Percentiles rank a stretch among this genome's conserved stretches.
These are phyloP conservation scores for Scarus forsteni DNA, from an alignment of 2,797 vertebrate genomes.

Conservation along the genomic window DNA sequence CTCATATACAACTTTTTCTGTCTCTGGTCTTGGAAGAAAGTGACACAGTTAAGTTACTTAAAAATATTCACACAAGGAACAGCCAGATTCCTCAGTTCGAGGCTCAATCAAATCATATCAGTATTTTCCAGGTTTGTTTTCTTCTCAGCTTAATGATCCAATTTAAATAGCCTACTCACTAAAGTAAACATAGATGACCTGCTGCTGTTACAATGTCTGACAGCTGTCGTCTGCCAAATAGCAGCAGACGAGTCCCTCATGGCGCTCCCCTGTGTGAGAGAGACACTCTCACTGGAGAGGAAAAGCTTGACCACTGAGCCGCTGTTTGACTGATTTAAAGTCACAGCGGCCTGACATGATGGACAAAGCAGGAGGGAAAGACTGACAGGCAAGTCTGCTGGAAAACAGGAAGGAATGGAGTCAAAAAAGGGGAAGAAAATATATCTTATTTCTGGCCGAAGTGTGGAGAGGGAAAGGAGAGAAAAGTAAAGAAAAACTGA, in stretches of 20 bases:
- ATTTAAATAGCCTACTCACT: not conserved
- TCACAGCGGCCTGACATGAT: constrained; percentile 44
- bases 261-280: constrained; percentile 9
- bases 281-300: constrained; percentile 9
- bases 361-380: constrained; percentile 38
- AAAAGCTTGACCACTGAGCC: constrained; percentile 41
- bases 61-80: not conserved
- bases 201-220: constrained; percentile 2
- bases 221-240: constrained; percentile 37
- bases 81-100: not conserved
- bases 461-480: too few relatives aligned
- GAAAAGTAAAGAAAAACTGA: too few relatives aligned
- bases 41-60: not conserved
- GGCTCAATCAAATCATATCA: constrained; percentile 10
- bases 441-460: constrained; percentile 29
- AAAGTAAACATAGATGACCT: not conserved
- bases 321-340: constrained; percentile 44
- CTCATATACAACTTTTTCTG: constrained; percentile 4
- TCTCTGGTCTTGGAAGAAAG: constrained; percentile 7
- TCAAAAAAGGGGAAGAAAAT: not conserved
- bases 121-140: not conserved
- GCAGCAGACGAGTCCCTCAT: constrained; percentile 20
- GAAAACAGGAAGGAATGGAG: not conserved
- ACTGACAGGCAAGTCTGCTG: constrained; percentile 22
- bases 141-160: not conserved